These are phyloP conservation scores for Gnatocerus cornutus DNA, from an alignment of 2,888 invertebrate species.

Conservation along the genomic window DNA sequence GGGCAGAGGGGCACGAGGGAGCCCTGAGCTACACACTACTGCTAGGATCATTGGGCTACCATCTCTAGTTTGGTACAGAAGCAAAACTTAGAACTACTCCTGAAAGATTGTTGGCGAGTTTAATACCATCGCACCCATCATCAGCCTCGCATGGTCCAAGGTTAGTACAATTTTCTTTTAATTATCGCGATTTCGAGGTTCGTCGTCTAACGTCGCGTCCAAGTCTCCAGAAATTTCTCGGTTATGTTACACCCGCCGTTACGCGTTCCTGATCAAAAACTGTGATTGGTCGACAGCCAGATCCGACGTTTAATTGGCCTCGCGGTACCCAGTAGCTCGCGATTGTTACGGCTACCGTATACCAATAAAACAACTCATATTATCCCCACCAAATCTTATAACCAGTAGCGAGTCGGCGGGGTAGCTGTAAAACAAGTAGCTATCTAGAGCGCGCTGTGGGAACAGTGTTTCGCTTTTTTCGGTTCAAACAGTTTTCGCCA, in stretches of 20 bases:
- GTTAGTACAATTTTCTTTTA: constrained; percentile 32
- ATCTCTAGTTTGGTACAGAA: constrained; percentile 71
- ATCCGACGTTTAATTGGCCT: constrained; percentile 54
- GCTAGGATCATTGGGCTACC: constrained; percentile 71
- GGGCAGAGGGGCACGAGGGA: constrained; percentile 64
- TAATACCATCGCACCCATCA: constrained; percentile 30
- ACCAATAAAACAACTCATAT: constrained; percentile 50
- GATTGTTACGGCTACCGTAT: constrained; percentile 44
- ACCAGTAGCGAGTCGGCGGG: constrained; percentile 51
- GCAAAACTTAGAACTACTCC: constrained; percentile 65
- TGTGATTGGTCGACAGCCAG: constrained; percentile 24
- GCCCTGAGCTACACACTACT: constrained; percentile 70
- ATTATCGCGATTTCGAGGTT: constrained; percentile 4
- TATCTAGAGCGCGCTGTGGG: constrained; percentile 51
- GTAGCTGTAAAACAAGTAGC: constrained; percentile 56
- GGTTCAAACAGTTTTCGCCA: constrained; percentile 11
- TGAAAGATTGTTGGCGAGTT: constrained; percentile 52
- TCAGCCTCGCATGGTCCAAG: constrained; percentile 28
- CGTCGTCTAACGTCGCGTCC: constrained; percentile 13
- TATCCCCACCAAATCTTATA: constrained; percentile 46
- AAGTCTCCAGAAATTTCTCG: constrained; percentile 6
- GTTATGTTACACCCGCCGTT: constrained; percentile 2
- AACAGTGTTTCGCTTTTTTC: background rate
- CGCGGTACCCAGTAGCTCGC: constrained; percentile 60
- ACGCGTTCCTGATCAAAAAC: background rate